Evolutionary conservation across 1,140 invertebrate genomes (phyloP), one percentile per base, ranked within the genome.

Genomic region (Ostrea denselamellosa): DNA sequence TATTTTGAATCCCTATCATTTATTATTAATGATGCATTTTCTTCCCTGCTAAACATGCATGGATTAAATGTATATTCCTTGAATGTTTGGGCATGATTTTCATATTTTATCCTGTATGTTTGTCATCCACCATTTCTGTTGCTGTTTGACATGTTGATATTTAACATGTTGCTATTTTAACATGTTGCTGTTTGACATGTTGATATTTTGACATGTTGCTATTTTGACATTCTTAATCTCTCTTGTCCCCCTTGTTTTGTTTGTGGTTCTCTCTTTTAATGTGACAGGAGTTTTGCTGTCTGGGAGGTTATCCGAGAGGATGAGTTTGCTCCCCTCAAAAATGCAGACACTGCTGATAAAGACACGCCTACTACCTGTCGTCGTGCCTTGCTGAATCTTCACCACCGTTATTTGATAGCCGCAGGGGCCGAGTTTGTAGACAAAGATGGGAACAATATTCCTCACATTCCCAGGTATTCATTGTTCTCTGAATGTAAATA

Each of bases 321-420:
- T 87, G 99, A 99, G 94, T 99, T 99, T 94, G 98, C 98, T 92
- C 98, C 99, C 0, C 94, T 99, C 89, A 99, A 99, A 94, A 99
- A 99, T 95, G 96, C 97, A 4, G 97, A 99, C 94, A 95, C 96
- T 0, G 97, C 96, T 52, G 97, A 97, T 82, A 98, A 98, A 93
- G 98, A 99, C 95, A 98, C 98, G 89, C 97, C 99, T 0, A 97
- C 96, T 0, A 99, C 98, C 0, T 97, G 98, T 4, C 95, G 97
- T 22, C 95, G 96, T 25, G 97, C 98, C 92, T 93, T 99, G 28
- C 96, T 97, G 89, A 95, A 96, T 22, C 95, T 99, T 19, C 98
- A 99, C 94, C 96, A 96, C 89, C 96, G 96, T 86, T 99, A 97
- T 94, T 96, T 99, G 3, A 94, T 97, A 90, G 95, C 96, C 86